A percentile compares a stretch with the other conserved stretches of the same genome.
These are phyloP conservation scores for Drosophila insularis DNA, from an alignment of 1,140 invertebrate species.

Conservation along the genomic window DNA sequence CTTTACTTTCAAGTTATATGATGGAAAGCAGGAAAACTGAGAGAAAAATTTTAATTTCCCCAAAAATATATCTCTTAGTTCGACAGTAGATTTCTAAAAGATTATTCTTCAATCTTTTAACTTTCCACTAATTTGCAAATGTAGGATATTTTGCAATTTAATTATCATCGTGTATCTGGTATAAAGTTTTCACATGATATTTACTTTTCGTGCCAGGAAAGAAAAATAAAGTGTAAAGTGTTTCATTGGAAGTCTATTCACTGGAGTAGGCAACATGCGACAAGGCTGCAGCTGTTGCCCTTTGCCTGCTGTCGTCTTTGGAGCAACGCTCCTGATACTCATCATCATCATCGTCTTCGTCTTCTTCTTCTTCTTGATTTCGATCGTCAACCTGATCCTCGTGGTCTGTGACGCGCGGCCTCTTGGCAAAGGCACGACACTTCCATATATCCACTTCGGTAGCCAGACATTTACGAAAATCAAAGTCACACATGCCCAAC, in stretches of 20 bases:
- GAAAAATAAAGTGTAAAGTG: no score
- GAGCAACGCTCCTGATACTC: slow-evolving; percentile 1
- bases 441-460: slow-evolving; percentile 72
- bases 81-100: no score
- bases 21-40: no score
- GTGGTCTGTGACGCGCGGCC: slow-evolving; percentile 14
- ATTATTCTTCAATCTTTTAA: no score
- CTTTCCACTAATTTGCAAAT: no score
- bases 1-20: no score
- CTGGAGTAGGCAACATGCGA: slow-evolving; percentile 18
- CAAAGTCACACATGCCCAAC: slow-evolving; percentile 63
- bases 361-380: slow-evolving; percentile 27
- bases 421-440: slow-evolving; percentile 63
- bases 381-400: slow-evolving; percentile 5
- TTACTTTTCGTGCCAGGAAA: not conserved
- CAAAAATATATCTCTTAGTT: no score
- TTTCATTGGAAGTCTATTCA: not conserved
- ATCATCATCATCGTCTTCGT: slow-evolving; percentile 24
- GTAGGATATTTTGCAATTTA: not conserved
- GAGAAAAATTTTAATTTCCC: no score
- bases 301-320: slow-evolving; percentile 3
- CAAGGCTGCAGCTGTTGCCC: not conserved
- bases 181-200: not conserved
- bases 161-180: not conserved
- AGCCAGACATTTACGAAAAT: slow-evolving; percentile 67